These are phyloP conservation scores for Oophaga sylvatica DNA, from an alignment of 2,797 vertebrate species.

Conservation along the genomic window DNA sequence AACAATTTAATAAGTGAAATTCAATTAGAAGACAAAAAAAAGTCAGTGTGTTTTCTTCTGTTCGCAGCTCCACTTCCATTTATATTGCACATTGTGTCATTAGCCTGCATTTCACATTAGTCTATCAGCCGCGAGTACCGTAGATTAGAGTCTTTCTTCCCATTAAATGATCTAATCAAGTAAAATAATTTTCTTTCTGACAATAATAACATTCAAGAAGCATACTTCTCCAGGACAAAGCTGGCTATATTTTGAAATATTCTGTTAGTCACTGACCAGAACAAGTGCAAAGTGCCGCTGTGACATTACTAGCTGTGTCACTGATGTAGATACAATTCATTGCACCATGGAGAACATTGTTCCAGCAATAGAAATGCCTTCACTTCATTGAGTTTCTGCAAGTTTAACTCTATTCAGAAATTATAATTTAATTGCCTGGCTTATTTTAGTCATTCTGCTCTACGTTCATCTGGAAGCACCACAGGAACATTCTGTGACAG, in stretches of 20 bases:
- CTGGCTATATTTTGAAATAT: conserved; percentile 21
- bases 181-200: conserved; percentile 49
- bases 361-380: conserved; percentile 7
- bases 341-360: conserved; percentile 26
- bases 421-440: conserved; percentile 16
- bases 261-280: conserved; percentile 16
- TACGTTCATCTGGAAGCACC: conserved; percentile 1
- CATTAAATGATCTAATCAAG: conserved; percentile 56
- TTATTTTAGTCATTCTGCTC: not conserved
- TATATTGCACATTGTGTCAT: conserved; percentile 45
- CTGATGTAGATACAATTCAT: conserved; percentile 21
- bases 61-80: conserved; percentile 28
- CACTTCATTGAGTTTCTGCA: conserved; percentile 17
- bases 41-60: conserved; percentile 41
- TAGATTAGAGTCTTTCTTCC: conserved; percentile 46
- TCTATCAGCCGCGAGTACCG: conserved; percentile 37
- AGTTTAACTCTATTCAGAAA: conserved; percentile 9
- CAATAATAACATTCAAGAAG: conserved; percentile 47
- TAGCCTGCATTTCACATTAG: conserved; percentile 44
- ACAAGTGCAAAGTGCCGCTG: not conserved
- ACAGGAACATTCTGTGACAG: conserved; percentile 39
- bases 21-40: conserved; percentile 48
- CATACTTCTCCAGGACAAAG: conserved; percentile 18
- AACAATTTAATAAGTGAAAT: conserved; percentile 47
- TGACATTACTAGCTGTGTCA: not conserved